Percentiles rank a stretch among this genome's conserved stretches.
Evolutionary conservation across 2,113 vertebrate species (phyloP).

Genomic region (Gymnobelideus leadbeateri): DNA sequence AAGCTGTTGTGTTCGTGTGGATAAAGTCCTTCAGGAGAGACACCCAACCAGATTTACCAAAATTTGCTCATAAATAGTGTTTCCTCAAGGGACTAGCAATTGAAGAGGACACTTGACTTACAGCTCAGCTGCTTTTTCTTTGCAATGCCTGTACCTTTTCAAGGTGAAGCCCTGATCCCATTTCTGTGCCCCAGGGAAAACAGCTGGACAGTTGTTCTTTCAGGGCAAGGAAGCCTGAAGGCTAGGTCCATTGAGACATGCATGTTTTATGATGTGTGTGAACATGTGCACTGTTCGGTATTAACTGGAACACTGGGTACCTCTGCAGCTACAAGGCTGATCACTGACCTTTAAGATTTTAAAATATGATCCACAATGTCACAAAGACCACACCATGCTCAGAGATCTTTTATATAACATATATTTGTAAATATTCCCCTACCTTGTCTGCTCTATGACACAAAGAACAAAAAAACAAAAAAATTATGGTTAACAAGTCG

Average conservation of each 20-base stretch:
- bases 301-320: background rate
- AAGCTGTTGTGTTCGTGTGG: slow-evolving; percentile 46
- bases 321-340: background rate
- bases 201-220: slow-evolving; percentile 5
- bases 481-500: background rate
- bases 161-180: slow-evolving; percentile 16
- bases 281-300: background rate
- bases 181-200: slow-evolving; percentile 21
- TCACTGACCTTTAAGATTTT: background rate
- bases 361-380: background rate
- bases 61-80: slow-evolving; percentile 38
- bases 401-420: background rate
- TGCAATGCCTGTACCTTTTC: slow-evolving; percentile 5
- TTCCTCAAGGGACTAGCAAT: slow-evolving; percentile 33
- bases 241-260: background rate
- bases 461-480: background rate
- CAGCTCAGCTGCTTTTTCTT: background rate
- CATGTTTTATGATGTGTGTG: background rate
- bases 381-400: background rate
- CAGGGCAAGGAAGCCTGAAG: background rate
- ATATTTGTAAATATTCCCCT: background rate
- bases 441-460: background rate
- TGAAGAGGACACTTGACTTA: slow-evolving; percentile 13
- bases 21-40: slow-evolving; percentile 51
- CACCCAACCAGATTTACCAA: slow-evolving; percentile 43